Evolutionary conservation across 2,888 invertebrate species (phyloP).

Genomic region (Cephus pulcher): DNA sequence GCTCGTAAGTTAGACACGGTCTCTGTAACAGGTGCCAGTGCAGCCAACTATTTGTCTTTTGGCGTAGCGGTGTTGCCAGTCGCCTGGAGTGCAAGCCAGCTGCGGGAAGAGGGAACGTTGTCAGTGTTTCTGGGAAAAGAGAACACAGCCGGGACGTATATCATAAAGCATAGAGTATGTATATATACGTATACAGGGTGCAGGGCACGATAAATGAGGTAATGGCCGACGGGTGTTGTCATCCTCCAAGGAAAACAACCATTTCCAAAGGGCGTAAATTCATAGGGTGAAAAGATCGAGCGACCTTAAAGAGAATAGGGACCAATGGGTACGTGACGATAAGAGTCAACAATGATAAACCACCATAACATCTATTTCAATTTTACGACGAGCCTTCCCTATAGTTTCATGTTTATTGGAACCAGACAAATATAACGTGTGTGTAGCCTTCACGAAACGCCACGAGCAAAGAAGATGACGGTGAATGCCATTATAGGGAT

Average conservation of each 20-base stretch:
- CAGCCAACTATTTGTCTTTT: not conserved
- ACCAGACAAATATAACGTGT: not conserved
- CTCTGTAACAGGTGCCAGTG: not conserved
- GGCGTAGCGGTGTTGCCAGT: not conserved
- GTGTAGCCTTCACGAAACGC: not conserved
- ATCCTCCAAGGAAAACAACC: constrained; percentile 1
- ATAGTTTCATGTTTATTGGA: not conserved
- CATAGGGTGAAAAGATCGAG: constrained; percentile 5
- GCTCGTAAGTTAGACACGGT: not conserved
- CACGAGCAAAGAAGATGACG: not conserved
- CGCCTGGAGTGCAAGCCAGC: not conserved
- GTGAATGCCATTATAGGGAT: not conserved
- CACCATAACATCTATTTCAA: not conserved
- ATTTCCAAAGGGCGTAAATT: constrained; percentile 6
- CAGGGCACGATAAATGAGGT: not conserved
- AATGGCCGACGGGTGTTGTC: not conserved
- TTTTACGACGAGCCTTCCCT: not conserved
- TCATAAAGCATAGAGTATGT: not conserved
- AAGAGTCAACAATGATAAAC: not conserved
- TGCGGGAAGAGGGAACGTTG: not conserved
- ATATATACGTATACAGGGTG: not conserved
- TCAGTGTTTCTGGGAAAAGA: not conserved
- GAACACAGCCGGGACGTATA: not conserved
- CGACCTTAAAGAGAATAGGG: constrained; percentile 6
- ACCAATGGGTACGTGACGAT: not conserved